These are phyloP conservation scores for Siphamia tubifer DNA, from an alignment of 2,113 vertebrate species.

Conservation along the genomic window DNA sequence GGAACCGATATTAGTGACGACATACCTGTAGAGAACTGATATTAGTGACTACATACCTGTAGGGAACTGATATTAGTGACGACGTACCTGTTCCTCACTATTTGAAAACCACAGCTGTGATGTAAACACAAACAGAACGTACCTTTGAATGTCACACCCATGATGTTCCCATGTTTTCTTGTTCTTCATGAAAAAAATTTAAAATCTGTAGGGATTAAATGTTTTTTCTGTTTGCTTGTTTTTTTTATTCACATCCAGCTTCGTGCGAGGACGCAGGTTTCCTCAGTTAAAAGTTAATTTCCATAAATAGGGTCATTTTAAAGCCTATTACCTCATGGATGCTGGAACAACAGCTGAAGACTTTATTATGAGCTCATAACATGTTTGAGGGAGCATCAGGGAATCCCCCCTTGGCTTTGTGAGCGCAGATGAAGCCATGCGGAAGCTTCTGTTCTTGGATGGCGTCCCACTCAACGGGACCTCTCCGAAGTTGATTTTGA, in stretches of 20 bases:
- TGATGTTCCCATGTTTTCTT: too few relatives aligned
- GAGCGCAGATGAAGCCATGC: constrained; percentile 45
- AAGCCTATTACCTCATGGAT: neutral
- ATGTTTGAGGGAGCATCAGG: constrained; percentile 14
- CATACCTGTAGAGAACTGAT: too few relatives aligned
- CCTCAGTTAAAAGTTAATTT: neutral
- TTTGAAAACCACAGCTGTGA: too few relatives aligned
- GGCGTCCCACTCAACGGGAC: constrained; percentile 41
- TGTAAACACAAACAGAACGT: too few relatives aligned
- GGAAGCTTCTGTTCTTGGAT: constrained; percentile 51
- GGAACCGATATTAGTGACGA: too few relatives aligned
- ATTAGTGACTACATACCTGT: too few relatives aligned
- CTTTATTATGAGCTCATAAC: constrained; percentile 31
- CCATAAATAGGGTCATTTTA: neutral
- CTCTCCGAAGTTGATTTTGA: constrained; percentile 61
- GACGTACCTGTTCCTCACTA: too few relatives aligned
- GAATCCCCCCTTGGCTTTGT: constrained; percentile 36
- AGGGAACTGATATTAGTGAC: too few relatives aligned
- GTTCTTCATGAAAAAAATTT: too few relatives aligned
- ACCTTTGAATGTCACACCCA: too few relatives aligned
- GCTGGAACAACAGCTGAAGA: constrained; percentile 18
- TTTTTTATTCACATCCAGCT: constrained; percentile 30
- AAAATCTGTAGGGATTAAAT: neutral
- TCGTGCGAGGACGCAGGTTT: neutral
- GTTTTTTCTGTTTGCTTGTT: too few relatives aligned